Evolutionary conservation across 2,888 invertebrate species (phyloP).

Genomic region (Alitta virens): DNA sequence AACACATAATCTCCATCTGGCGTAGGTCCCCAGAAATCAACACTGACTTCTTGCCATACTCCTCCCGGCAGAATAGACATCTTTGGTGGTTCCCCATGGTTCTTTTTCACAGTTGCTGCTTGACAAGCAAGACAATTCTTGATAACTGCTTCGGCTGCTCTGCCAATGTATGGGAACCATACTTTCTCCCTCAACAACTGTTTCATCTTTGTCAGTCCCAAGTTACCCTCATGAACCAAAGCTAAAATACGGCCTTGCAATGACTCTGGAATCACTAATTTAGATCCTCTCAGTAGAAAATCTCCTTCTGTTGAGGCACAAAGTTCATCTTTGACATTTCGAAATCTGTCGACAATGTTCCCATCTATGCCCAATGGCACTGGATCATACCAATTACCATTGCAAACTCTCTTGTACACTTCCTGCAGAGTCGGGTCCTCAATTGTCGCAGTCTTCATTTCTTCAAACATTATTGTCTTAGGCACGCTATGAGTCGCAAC

Average conservation of each 20-base stretch:
- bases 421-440: not conserved
- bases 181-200: slow-evolving; percentile 5
- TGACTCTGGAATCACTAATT: not conserved
- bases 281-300: too few species aligned
- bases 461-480: not conserved
- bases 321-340: too few species aligned
- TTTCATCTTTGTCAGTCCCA: slow-evolving; percentile 4
- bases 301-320: too few species aligned
- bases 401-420: not conserved
- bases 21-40: not conserved
- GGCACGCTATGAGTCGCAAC: not conserved
- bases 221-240: slow-evolving; percentile 15
- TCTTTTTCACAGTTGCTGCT: not conserved
- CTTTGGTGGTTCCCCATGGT: slow-evolving; percentile 2
- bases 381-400: not conserved
- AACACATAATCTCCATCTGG: not conserved
- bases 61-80: not conserved
- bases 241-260: not conserved
- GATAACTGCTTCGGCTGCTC: not conserved
- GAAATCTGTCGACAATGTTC: too few species aligned
- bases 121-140: not conserved
- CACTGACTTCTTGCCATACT: slow-evolving; percentile 7
- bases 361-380: not conserved
- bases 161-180: slow-evolving; percentile 11
- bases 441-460: not conserved